Percentiles rank a stretch among this genome's conserved stretches.
These are phyloP conservation scores for Xenus cinereus DNA, from an alignment of 2,113 vertebrate species.

Conservation along the genomic window DNA sequence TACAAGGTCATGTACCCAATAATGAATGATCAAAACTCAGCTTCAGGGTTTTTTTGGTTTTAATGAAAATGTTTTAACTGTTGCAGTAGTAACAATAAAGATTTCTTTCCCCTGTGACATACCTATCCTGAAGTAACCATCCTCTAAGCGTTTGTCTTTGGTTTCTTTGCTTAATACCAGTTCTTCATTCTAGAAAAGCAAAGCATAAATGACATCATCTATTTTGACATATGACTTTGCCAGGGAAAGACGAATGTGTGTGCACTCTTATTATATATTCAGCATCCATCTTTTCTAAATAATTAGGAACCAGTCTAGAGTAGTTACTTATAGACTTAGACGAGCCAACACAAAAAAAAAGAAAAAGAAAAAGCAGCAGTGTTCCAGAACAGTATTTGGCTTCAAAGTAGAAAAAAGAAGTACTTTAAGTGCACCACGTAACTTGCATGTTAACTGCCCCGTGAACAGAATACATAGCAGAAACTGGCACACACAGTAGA, in stretches of 20 bases:
- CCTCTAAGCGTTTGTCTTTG: slow-evolving; percentile 93
- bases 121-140: slow-evolving; percentile 95
- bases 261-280: neutral
- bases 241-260: neutral
- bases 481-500: neutral
- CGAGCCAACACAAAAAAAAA: neutral
- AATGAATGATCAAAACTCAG: neutral
- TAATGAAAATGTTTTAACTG: neutral
- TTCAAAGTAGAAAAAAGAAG: neutral
- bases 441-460: neutral
- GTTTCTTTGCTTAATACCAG: slow-evolving; percentile 81
- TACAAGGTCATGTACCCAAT: neutral
- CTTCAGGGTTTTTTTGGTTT: neutral
- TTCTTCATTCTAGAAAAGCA: slow-evolving; percentile 73
- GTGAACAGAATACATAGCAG: neutral
- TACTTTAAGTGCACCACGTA: neutral
- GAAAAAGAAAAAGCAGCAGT: neutral
- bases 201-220: neutral
- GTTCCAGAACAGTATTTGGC: neutral
- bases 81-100: neutral
- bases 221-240: neutral
- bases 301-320: neutral
- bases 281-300: neutral
- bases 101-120: neutral
- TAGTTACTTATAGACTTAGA: neutral